These are phyloP conservation scores for Pissodes strobi DNA, from an alignment of 1,140 invertebrate species.

Conservation along the genomic window DNA sequence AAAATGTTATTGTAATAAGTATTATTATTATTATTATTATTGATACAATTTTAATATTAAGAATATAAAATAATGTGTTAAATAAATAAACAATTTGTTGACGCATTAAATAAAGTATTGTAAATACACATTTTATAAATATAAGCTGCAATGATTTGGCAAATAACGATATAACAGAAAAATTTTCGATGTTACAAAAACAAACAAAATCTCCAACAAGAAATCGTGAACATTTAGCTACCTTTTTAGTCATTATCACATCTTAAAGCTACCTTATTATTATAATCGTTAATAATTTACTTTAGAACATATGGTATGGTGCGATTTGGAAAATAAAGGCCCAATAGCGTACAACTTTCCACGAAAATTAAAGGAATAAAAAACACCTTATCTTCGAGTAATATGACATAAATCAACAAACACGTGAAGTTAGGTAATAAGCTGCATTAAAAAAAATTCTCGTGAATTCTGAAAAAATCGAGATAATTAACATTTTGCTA, in stretches of 20 bases:
- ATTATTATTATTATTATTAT: constrained; percentile 41
- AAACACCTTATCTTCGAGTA: neutral
- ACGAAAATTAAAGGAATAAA: too few relatives aligned
- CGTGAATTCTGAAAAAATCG: too few relatives aligned
- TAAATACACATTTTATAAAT: constrained; percentile 1
- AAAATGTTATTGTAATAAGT: constrained; percentile 51
- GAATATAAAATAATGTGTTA: constrained; percentile 41
- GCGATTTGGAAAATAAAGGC: neutral
- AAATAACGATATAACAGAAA: constrained; percentile 25
- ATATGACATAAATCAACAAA: neutral
- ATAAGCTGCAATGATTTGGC: neutral
- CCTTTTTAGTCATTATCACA: constrained; percentile 12
- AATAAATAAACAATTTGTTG: constrained; percentile 40
- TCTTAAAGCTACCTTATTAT: constrained; percentile 18
- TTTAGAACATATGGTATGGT: neutral
- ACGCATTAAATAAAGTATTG: constrained; percentile 17
- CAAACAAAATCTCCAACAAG: constrained; percentile 12
- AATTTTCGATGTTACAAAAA: constrained; percentile 13
- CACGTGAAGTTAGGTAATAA: too few relatives aligned
- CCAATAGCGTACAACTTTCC: neutral
- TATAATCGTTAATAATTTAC: constrained; percentile 5
- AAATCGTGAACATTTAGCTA: constrained; percentile 8
- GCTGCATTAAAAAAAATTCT: too few relatives aligned
- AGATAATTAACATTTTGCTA: too few relatives aligned
- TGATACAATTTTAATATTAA: constrained; percentile 39